Percentiles rank a stretch among this genome's conserved stretches.
Conservation (phyloP, 2,888 invertebrate genomes). For the Dorcus parallelipipedus region DNA sequence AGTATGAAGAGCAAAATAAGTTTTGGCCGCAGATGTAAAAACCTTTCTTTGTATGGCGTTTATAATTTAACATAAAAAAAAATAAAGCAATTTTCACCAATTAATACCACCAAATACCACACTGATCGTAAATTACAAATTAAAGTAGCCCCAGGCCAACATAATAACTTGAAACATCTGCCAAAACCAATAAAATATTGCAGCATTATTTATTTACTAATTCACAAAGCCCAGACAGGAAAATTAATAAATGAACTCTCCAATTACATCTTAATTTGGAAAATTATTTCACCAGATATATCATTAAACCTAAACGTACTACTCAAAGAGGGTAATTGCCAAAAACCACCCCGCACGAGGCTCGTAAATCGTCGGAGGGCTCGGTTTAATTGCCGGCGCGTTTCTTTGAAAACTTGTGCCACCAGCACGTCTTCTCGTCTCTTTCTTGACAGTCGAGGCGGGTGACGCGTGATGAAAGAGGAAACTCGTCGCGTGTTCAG, state of each 20-base stretch:
- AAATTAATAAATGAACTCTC: slow-evolving; percentile 4
- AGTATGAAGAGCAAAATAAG: no score
- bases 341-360: slow-evolving; percentile 25
- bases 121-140: background rate
- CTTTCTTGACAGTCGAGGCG: background rate
- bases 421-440: slow-evolving; percentile 6
- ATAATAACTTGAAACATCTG: no score
- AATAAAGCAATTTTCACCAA: no score
- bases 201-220: no score
- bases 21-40: no score
- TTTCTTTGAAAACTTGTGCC: background rate
- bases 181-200: no score
- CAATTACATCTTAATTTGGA: slow-evolving; percentile 4
- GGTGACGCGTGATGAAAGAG: no score
- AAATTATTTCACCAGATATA: slow-evolving; percentile 15
- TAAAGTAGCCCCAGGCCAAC: background rate
- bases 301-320: slow-evolving; percentile 24
- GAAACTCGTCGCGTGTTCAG: no score
- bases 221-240: background rate
- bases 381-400: slow-evolving; percentile 10
- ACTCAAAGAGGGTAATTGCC: slow-evolving; percentile 26
- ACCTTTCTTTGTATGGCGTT: no score
- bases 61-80: no score
- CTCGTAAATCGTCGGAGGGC: slow-evolving; percentile 23
- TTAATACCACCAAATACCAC: no score